Evolutionary conservation across 2,113 vertebrate species (phyloP).

Genomic region (Romanogobio albipinnatus): DNA sequence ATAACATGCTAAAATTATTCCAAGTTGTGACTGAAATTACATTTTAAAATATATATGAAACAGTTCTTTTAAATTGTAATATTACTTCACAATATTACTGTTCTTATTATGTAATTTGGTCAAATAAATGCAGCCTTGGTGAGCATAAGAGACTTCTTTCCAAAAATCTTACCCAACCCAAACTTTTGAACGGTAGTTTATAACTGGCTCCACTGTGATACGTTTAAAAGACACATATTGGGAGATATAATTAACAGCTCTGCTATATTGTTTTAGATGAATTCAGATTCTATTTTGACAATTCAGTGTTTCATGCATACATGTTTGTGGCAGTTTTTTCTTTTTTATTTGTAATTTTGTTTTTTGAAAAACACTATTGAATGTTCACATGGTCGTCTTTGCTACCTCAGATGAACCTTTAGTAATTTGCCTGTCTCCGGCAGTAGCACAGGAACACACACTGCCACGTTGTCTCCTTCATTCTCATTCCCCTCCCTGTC

Average conservation of each 20-base stretch:
- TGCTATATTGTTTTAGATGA: no score
- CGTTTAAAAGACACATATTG: no score
- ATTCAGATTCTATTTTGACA: not conserved
- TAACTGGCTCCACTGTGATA: not conserved
- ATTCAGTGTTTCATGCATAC: not conserved
- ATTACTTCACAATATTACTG: no score
- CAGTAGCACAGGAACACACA: slow-evolving; percentile 62
- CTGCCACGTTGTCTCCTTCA: slow-evolving; percentile 78
- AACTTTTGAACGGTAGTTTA: not conserved
- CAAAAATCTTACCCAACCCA: not conserved
- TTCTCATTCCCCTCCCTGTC: slow-evolving; percentile 55
- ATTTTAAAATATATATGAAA: no score
- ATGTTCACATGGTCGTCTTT: slow-evolving; percentile 50
- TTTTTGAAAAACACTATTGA: not conserved
- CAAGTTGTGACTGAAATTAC: no score
- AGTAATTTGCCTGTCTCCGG: slow-evolving; percentile 58
- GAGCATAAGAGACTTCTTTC: not conserved
- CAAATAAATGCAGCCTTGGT: not conserved
- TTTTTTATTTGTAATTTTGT: not conserved
- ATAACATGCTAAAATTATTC: no score
- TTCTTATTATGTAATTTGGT: not conserved
- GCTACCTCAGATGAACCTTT: slow-evolving; percentile 71
- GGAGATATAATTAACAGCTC: no score
- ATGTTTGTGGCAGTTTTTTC: no score
- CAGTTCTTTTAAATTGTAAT: no score